Percentiles rank a stretch among this genome's conserved stretches.
Conservation (phyloP, 2,113 vertebrate genomes). For the Oncorhynchus mykiss region DNA sequence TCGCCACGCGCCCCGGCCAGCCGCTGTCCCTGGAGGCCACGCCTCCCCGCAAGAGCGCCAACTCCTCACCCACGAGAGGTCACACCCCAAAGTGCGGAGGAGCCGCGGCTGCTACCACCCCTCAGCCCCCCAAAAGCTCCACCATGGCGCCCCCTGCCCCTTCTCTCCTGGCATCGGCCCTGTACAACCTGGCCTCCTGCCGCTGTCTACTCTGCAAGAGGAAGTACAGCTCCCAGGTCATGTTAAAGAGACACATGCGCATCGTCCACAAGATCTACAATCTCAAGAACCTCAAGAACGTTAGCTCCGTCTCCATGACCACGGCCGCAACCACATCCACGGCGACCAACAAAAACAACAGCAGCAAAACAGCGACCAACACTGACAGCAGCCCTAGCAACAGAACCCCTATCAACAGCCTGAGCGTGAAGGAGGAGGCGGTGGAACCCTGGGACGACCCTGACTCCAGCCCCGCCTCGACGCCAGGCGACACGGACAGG, state of each 20-base stretch:
- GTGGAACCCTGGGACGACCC: constrained; percentile 67
- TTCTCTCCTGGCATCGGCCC: constrained; percentile 12
- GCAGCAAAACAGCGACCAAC: background rate
- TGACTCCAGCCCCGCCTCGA: constrained; percentile 50
- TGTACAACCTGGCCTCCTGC: constrained; percentile 77
- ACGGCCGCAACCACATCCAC: background rate
- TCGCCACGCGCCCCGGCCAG: constrained; percentile 88
- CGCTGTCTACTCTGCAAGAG: constrained; percentile 94
- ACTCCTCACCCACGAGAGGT: constrained; percentile 43
- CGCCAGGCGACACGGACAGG: constrained; percentile 33
- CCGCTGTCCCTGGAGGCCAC: constrained; percentile 71
- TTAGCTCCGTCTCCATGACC: constrained; percentile 43
- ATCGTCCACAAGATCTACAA: constrained; percentile 92
- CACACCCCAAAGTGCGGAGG: constrained; percentile 43
- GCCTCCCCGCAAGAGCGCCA: constrained; percentile 48
- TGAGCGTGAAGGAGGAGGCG: constrained; percentile 70
- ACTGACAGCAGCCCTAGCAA: background rate
- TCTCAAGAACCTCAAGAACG: constrained; percentile 68
- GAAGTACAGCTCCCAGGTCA: constrained; percentile 91
- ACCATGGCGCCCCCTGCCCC: background rate
- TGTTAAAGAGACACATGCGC: constrained; percentile 92
- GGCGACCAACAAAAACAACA: constrained; percentile 21
- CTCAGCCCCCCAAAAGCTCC: constrained; percentile 31
- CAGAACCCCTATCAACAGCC: constrained; percentile 62
- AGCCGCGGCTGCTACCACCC: constrained; percentile 14